phyloP scores from a whole-genome alignment of 35 echinoderm and acorn worm species.

The Anneissia japonica region DNA sequence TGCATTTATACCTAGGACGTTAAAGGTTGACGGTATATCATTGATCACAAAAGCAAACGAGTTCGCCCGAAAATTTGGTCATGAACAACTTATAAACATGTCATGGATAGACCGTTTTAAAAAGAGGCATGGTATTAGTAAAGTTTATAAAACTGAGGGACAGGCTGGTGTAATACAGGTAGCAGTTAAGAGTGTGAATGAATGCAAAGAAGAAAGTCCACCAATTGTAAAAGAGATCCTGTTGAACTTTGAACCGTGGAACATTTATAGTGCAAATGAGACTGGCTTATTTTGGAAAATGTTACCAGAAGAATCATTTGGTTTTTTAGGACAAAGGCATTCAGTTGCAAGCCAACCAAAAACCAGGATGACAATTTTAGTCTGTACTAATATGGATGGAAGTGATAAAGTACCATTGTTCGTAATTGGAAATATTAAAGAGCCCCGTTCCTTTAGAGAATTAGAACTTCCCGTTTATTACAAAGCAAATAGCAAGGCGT shows the following conservation, averaged over 20 bases:
- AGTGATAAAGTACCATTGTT: conserved; percentile 12
- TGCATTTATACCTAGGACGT: not conserved
- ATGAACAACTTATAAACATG: not conserved
- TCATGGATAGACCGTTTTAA: conserved; percentile 23
- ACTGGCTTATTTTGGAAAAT: conserved; percentile 23
- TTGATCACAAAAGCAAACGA: conserved; percentile 15
- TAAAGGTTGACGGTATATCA: conserved; percentile 6
- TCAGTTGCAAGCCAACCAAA: conserved; percentile 4
- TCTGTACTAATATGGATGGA: conserved; percentile 47
- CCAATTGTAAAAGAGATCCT: too few species aligned
- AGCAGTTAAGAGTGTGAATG: not conserved
- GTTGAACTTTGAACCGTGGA: not conserved
- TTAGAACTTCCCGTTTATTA: conserved; percentile 24
- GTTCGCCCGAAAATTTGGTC: conserved; percentile 7
- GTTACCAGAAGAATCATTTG: conserved; percentile 1
- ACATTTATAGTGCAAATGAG: conserved; percentile 25
- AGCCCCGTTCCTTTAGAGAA: conserved; percentile 31
- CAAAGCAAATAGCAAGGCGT: conserved; percentile 37
- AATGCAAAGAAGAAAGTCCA: not conserved
- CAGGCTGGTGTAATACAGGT: not conserved
- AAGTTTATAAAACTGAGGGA: too few species aligned
- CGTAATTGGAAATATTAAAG: conserved; percentile 35
- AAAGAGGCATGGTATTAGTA: conserved; percentile 7
- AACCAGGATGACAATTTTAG: not conserved
- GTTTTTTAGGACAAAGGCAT: not conserved